Evolutionary conservation across 1,140 invertebrate genomes (phyloP), one percentile per base, ranked within the genome.

Genomic region (Aricia agestis): DNA sequence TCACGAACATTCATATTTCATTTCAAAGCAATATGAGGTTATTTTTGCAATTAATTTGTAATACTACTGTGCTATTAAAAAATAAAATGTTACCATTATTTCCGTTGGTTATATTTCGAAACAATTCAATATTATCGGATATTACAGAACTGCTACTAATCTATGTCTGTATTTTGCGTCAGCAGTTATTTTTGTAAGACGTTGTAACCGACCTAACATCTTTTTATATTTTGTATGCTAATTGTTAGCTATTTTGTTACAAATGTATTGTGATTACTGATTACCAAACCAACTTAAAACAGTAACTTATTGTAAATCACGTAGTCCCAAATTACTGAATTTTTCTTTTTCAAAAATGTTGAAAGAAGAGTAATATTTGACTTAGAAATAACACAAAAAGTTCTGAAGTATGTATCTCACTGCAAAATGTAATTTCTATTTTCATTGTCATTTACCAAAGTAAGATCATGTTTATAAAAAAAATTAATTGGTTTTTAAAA

Each of bases 21-120:
- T 13, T 1, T 1, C 11, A 52, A 52, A 15, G 13, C 11, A 52
- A 52, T 52, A 13, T 15, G 45, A 52, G 45, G 45, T 52, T 52
- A 52, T 13, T 13, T 52, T 52, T 13, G 13, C 45, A 52, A 52
- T 52, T 52, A 2, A 52, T 52, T 52, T 52, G 10, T 13, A 42
- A 52, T 15, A 52, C 2, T 52, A 52, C 45, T 52, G 45, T 52
- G 13, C 6, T 52, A 15, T 13, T 11, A 13, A 15, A 45, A 13
- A 52, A 13, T 52, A 52, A 52, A 15, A 52, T 52, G 45, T 52
- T 52, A 52, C 45, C 45, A 52, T 52, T 52, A 15, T 15, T 13
- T 52, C 45, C 3, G 45, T 52, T 63, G 59, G 59, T 63, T 63
- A 63, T 63, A 63, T 63, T 63, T 63, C 59, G 59, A 18, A 63